Evolutionary conservation across 2,888 invertebrate species (phyloP), one percentile per base, ranked within the genome.

Genomic region (Terebella lapidaria): DNA sequence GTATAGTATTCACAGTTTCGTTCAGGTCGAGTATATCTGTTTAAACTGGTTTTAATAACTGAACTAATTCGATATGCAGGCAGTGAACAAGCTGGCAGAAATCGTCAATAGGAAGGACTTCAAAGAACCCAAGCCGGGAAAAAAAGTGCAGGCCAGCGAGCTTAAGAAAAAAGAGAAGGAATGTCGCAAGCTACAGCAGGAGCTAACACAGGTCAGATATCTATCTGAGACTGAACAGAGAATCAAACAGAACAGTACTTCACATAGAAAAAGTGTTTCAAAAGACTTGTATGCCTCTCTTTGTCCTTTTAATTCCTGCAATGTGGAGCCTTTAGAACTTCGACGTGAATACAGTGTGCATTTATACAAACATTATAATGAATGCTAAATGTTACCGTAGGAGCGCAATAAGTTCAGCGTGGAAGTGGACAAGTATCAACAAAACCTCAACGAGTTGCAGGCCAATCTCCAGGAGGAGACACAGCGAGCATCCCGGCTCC

Each of bases 51-150:
- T n/a, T n/a, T n/a, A n/a, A n/a, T n/a, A n/a, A n/a, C n/a, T n/a
- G n/a, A n/a, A n/a, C n/a, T n/a, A n/a, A n/a, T n/a, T n/a, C n/a
- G n/a, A n/a, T n/a, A n/a, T n/a, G n/a, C 42, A 94, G 83, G 96
- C 96, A 56, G 94, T 97, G 66, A 94, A 95, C 82, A 99, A 97
- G 80, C 85, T 99, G 66, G 94, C 95, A 3, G 95, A 97, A 83
- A 91, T 97, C 63, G 91, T 97, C 91, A 94, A 94, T 80, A 87
- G 95, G 75, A 93, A 90, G 77, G 90, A 90, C 45, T 86, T 87
- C 54, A 59, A 68, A 27, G 57, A 26, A 2, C 72, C 63, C 46
- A 73, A 74, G 55, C 64, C 56, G 51, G 56, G 52, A 74, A 91
- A 90, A 83, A 72, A 71, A 30, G 68, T 69, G 29, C 63, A 55